These are phyloP conservation scores for Drosophila pseudoobscura DNA, from an alignment of 1,140 invertebrate species.

Conservation along the genomic window DNA sequence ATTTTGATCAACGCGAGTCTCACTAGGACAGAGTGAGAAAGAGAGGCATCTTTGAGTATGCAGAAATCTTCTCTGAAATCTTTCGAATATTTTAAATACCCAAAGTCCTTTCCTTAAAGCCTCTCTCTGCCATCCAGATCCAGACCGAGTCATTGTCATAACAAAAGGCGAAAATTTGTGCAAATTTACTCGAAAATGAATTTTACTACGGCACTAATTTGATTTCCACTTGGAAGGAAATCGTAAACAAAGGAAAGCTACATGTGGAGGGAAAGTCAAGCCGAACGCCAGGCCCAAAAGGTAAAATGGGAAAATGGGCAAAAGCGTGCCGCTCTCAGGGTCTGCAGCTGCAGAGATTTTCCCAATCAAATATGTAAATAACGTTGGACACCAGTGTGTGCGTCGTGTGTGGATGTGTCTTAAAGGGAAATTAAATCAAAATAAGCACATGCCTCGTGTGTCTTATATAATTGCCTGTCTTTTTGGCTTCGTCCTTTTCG, in stretches of 20 bases:
- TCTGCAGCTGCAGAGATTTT: conserved; percentile 42
- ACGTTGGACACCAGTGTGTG: conserved; percentile 18
- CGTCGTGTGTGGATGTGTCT: conserved; percentile 28
- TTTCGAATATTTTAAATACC: not conserved
- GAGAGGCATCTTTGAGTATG: too few relatives aligned
- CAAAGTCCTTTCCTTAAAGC: conserved; percentile 6
- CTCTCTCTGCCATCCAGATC: not conserved
- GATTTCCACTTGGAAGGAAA: conserved; percentile 46
- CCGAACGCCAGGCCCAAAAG: conserved; percentile 15
- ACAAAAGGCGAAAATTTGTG: conserved; percentile 51
- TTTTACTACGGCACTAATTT: conserved; percentile 67
- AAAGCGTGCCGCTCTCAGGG: not conserved
- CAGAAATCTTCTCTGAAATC: too few relatives aligned
- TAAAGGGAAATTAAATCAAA: conserved; percentile 79
- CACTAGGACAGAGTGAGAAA: too few relatives aligned
- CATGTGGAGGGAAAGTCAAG: conserved; percentile 1
- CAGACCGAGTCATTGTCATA: conserved; percentile 9
- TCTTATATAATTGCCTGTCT: conserved; percentile 65
- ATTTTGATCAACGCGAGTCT: too few relatives aligned
- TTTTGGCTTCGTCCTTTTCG: conserved; percentile 12
- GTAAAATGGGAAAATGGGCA: conserved; percentile 24
- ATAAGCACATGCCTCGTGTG: conserved; percentile 57
- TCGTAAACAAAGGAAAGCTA: conserved; percentile 29
- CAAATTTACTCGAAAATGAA: conserved; percentile 57
- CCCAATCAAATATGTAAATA: conserved; percentile 80